Evolutionary conservation across 2,888 invertebrate species (phyloP), one percentile per base, ranked within the genome.

Genomic region (Diplolepis rosae): DNA sequence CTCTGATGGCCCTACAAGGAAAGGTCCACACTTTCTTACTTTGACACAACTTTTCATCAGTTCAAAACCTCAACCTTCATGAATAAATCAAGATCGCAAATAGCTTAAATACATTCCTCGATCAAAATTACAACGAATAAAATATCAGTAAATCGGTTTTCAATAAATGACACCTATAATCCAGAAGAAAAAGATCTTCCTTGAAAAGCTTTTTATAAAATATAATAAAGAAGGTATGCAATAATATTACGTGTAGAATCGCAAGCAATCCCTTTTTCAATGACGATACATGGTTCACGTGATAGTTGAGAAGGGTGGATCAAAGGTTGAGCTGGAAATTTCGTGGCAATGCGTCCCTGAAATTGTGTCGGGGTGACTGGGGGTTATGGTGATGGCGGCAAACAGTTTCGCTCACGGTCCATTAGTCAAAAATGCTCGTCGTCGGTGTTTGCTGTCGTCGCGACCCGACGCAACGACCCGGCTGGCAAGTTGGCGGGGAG

Each of bases 341-440:
- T 70, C 68, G 75, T 30, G 66, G 67, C 56, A 11, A 11, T 56
- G 73, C 73, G 73, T 71, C 65, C 70, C 74, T 70, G 75, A 79
- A 81, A 83, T 82, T 80, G 80, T 79, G 78, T 72, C 74, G 76
- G 70, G 71, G 77, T 77, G 76, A 74, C 74, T 79, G 75, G 72
- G 80, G 80, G 78, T 80, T 78, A 82, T 79, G 82, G 75, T 80
- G 82, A 83, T 83, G 79, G 79, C 77, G 80, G 82, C 81, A 83
- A 84, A 85, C 83, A 83, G 82, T 83, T 81, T 82, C 80, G 75
- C 80, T 85, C 84, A 84, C 83, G 84, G 84, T 83, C 83, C 85
- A 87, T 87, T 86, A 86, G 84, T 84, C 77, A 74, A 77, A 77
- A 77, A 77, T 77, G 73, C 67, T 73, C 74, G 69, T 69, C 73